Conservation (phyloP, 2,797 vertebrate genomes). For the Peromyscus attwateri region DNA sequence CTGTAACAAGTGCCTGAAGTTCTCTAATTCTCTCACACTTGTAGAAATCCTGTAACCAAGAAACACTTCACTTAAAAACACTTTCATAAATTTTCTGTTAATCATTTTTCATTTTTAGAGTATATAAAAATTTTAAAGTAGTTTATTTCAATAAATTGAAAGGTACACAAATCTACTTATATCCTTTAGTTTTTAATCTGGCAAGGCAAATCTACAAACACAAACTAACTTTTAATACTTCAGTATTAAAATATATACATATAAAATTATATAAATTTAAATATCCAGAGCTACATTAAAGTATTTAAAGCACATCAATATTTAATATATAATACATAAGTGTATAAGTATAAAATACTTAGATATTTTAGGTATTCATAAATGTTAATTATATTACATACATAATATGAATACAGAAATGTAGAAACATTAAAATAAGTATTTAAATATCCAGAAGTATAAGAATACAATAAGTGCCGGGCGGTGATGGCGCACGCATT, state of each 20-base stretch:
- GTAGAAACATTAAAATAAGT: conserved; percentile 32
- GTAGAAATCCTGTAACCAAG: conserved; percentile 92
- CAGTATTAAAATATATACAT: neutral
- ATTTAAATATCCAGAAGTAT: conserved; percentile 26
- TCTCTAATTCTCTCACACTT: conserved; percentile 94
- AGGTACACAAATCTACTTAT: conserved; percentile 39
- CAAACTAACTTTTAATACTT: conserved; percentile 30
- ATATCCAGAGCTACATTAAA: neutral
- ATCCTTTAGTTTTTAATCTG: conserved; percentile 51
- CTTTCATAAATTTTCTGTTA: conserved; percentile 55
- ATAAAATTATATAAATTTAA: neutral
- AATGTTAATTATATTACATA: neutral
- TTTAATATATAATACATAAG: neutral
- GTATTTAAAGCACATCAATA: neutral
- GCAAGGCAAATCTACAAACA: conserved; percentile 60
- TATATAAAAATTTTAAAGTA: conserved; percentile 47
- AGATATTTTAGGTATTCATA: conserved; percentile 48
- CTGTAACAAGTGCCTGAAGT: conserved; percentile 90
- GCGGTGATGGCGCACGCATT: too few relatives aligned
- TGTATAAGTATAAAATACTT: conserved; percentile 24
- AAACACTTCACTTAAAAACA: conserved; percentile 47
- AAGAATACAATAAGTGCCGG: neutral
- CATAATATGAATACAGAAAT: neutral
- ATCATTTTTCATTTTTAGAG: conserved; percentile 58
- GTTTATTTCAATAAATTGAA: conserved; percentile 65